Evolutionary conservation across 2,113 vertebrate genomes (phyloP), one percentile per base, ranked within the genome.

Genomic region (Varanus salvator): DNA sequence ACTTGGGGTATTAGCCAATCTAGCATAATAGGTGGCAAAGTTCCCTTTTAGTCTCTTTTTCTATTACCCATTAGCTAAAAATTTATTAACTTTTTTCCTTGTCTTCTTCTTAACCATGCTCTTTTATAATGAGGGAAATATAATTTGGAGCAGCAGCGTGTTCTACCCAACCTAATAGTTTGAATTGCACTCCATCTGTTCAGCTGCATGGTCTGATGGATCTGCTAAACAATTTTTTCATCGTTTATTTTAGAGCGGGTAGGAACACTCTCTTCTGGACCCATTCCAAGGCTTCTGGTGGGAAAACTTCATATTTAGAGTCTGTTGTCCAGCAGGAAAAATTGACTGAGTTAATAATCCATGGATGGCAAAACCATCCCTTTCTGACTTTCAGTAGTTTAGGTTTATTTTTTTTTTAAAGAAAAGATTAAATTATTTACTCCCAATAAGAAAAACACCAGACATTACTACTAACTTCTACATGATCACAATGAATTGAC

Each of bases 111-210:
- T 94, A 94, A 95, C 95, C 92, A 84, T 82, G 89, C 96, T 96
- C 95, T 97, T 95, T 95, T 92, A 94, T 96, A 94, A 96, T 93
- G 94, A 94, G 91, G 92, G 96, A 94, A 97, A 96, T 92, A 85
- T 96, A 92, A 97, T 97, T 97, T 94, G 95, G 95, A 96, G 95
- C 95, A 96, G 92, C 94, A 94, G 92, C 27, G 54, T 95, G 91
- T 94, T 92, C 94, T 97, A 94, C 94, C 94, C 94, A 92, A 96
- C 95, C 95, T 96, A 95, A 97, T 97, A 95, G 96, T 96, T 97
- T 95, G 96, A 96, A 96, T 93, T 94, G 94, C 87, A n/a, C 89
- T 95, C 94, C 97, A 97, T 97, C 97, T 97, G 97, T 96, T 97
- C 95, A 91, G 93, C 93, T 95, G 93, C 89, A 75, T 83, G 95